Evolutionary conservation across 2,113 vertebrate genomes (phyloP), one percentile per base, ranked within the genome.

Genomic region (Engystomops pustulosus): DNA sequence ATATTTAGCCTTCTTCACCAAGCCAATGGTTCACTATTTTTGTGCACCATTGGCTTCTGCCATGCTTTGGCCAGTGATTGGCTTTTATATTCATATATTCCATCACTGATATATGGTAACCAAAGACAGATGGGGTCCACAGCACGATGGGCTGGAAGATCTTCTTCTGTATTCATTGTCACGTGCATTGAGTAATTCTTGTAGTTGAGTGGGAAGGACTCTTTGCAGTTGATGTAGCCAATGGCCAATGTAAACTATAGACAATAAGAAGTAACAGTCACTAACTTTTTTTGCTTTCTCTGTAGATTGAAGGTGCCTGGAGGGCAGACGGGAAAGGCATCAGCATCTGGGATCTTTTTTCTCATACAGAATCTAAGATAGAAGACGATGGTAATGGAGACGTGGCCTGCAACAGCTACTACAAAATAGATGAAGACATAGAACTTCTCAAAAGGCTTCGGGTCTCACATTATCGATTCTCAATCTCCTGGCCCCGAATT

Each of bases 241-340:
- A 3, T 53, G 51, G 20, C 23, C 55, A 11, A n/a, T 10, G 25
- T 23, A 58, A 23, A 1, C 9, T 58, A 25, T n/a, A 10, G 6
- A 53, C 18, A 25, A 25, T 25, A n/a, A n/a, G n/a, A n/a, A n/a
- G n/a, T n/a, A n/a, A n/a, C 38, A 60, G 14, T 27, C 3, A 65
- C 9, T 12, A 45, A 45, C 44, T 11, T 45, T 45, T 12, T 45
- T 45, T 12, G 27, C 11, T 51, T 70, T 11, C 25, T 25, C 32
- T 27, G 11, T 72, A 99, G 98, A 93, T 97, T 47, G 97, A 99
- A 90, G 98, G 98, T 27, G 96, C 93, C 0, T 99, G 98, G 98
- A 94, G 96, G 91, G 92, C 92, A 30, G 96, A 99, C 83, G 97
- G 97, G 45, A 99, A 99, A 93, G 97, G 98, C 70, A 93, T 99